A percentile compares a stretch with the other conserved stretches of the same genome.
phyloP scores from a whole-genome alignment of 1,140 invertebrate species.

The Aphelenchoides fujianensis region DNA sequence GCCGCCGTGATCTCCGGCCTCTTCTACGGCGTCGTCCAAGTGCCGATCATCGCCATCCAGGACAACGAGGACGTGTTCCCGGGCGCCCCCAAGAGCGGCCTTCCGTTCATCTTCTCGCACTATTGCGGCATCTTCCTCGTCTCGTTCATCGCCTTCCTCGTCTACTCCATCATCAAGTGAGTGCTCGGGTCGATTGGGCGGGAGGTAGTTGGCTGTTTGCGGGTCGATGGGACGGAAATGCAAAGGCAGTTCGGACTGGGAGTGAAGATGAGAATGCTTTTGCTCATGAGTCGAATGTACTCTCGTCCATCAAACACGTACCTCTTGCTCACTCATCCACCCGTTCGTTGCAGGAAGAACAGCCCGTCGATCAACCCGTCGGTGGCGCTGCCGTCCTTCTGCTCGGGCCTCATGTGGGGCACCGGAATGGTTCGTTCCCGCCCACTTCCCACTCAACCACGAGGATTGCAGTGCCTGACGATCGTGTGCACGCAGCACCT shows the following conservation, averaged over 20 bases:
- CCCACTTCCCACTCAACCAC: too few species aligned
- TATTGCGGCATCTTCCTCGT: conserved; percentile 43
- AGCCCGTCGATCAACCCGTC: conserved; percentile 32
- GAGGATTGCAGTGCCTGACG: too few species aligned
- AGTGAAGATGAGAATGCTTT: too few species aligned
- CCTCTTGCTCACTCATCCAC: too few species aligned
- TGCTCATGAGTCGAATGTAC: not conserved
- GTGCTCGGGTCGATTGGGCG: too few species aligned
- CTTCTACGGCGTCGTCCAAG: not conserved
- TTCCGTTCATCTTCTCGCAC: conserved; percentile 44
- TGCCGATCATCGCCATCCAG: conserved; percentile 31
- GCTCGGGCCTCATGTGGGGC: conserved; percentile 4
- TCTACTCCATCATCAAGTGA: conserved; percentile 17
- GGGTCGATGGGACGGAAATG: too few species aligned
- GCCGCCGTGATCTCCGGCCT: not conserved
- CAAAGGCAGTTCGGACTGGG: not conserved
- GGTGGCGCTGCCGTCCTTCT: not conserved
- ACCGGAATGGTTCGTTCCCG: too few species aligned
- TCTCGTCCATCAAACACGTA: too few species aligned
- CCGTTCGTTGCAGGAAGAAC: conserved; percentile 30
- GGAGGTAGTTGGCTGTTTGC: too few species aligned
- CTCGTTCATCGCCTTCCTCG: conserved; percentile 32
- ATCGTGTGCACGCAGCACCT: not conserved
- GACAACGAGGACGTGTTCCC: conserved; percentile 31
- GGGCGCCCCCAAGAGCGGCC: conserved; percentile 22